Evolutionary conservation across 2,888 invertebrate genomes (phyloP).

Genomic region (Ypsolopha sequella): DNA sequence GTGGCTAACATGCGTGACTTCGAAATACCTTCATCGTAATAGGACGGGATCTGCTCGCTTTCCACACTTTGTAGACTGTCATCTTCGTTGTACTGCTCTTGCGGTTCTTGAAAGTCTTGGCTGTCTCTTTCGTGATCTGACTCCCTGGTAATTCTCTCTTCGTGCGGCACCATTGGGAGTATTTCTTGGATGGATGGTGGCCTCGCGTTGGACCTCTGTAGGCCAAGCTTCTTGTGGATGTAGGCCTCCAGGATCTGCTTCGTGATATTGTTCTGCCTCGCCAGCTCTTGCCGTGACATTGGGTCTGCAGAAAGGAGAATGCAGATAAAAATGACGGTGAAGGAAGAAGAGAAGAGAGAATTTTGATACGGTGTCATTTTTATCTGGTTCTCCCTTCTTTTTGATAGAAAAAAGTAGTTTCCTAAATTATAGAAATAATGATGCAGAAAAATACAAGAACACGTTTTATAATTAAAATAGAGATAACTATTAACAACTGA

Average conservation of each 20-base stretch:
- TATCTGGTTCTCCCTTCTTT: constrained; percentile 59
- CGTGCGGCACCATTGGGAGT: constrained; percentile 58
- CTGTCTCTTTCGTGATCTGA: constrained; percentile 19
- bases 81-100: constrained; percentile 30
- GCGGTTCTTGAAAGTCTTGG: constrained; percentile 20
- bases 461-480: too few relatives aligned
- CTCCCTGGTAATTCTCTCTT: constrained; percentile 25
- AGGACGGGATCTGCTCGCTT: constrained; percentile 77
- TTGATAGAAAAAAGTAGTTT: background rate
- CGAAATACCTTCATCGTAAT: constrained; percentile 57
- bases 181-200: constrained; percentile 76
- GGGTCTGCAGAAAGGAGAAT: constrained; percentile 45
- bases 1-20: constrained; percentile 16
- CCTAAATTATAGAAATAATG: too few relatives aligned
- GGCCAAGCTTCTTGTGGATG: constrained; percentile 77
- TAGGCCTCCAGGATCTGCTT: constrained; percentile 82
- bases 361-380: constrained; percentile 53
- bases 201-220: constrained; percentile 55
- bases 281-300: constrained; percentile 63
- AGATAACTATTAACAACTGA: too few relatives aligned
- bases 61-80: constrained; percentile 78
- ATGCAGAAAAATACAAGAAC: too few relatives aligned
- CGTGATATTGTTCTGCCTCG: constrained; percentile 81
- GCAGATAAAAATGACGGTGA: constrained; percentile 66
- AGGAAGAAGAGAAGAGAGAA: constrained; percentile 12